Evolutionary conservation across 2,113 vertebrate genomes (phyloP).

Genomic region (Laticauda laticaudata): DNA sequence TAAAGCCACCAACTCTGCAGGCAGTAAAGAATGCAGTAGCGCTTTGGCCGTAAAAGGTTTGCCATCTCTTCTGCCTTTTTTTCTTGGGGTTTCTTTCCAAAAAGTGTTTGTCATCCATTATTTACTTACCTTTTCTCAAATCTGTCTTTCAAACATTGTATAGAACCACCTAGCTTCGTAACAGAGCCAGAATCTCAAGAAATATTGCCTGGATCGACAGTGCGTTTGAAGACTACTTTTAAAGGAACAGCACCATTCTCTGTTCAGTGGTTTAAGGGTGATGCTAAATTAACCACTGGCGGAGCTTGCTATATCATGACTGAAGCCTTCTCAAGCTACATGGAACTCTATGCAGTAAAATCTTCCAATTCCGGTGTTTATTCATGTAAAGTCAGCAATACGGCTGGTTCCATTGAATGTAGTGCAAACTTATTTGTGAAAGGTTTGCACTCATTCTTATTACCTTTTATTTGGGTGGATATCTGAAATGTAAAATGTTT

Average conservation of each 20-base stretch:
- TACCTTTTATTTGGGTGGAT: conserved; percentile 16
- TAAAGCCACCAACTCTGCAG: conserved; percentile 89
- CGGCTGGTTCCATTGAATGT: conserved; percentile 86
- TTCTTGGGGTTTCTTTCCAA: conserved; percentile 17
- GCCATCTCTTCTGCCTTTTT: conserved; percentile 41
- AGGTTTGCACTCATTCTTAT: conserved; percentile 79
- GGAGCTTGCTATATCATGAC: conserved; percentile 91
- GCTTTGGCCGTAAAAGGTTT: conserved; percentile 94
- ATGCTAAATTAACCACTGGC: conserved; percentile 84
- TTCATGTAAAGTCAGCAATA: conserved; percentile 88
- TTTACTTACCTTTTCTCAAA: conserved; percentile 56
- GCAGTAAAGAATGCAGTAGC: conserved; percentile 89
- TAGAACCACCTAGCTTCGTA: conserved; percentile 91
- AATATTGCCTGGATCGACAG: conserved; percentile 82
- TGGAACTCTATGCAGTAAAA: conserved; percentile 91
- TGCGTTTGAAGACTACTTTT: conserved; percentile 83
- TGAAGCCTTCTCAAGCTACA: conserved; percentile 82
- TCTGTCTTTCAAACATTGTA: conserved; percentile 69
- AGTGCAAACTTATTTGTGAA: conserved; percentile 90
- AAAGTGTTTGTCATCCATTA: background rate
- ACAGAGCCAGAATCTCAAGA: conserved; percentile 82
- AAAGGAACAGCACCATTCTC: conserved; percentile 87
- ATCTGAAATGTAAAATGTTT: background rate
- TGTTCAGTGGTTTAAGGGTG: conserved; percentile 90
- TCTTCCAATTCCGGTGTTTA: conserved; percentile 85